These are phyloP conservation scores for Drosophila silvestris DNA, from an alignment of 2,888 invertebrate genomes.

Conservation along the genomic window DNA sequence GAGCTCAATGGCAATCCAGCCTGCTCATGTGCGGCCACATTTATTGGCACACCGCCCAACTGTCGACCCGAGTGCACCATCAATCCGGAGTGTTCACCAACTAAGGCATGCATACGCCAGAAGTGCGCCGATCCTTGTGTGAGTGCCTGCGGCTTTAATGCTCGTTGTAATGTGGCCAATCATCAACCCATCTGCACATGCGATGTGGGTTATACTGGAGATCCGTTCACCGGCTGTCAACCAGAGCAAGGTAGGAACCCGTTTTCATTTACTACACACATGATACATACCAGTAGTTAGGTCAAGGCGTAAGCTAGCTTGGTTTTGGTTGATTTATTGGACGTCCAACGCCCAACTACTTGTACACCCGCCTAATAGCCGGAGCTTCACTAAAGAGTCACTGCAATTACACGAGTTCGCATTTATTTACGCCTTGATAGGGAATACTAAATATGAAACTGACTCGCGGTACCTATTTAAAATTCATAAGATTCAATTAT, in stretches of 20 bases:
- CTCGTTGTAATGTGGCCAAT: conserved; percentile 87
- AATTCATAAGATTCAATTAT: not conserved
- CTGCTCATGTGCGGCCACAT: conserved; percentile 88
- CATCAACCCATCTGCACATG: conserved; percentile 87
- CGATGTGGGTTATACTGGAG: conserved; percentile 87
- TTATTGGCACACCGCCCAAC: conserved; percentile 88
- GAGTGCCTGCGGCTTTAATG: conserved; percentile 89
- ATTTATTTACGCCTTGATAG: conserved; percentile 63
- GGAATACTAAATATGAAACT: conserved; percentile 58
- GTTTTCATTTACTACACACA: conserved; percentile 40
- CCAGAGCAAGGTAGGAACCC: conserved; percentile 85
- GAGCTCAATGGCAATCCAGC: conserved; percentile 86
- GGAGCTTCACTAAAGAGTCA: conserved; percentile 32
- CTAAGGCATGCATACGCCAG: conserved; percentile 86
- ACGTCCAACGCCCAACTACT: conserved; percentile 22
- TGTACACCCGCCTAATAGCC: conserved; percentile 36
- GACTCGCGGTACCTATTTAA: conserved; percentile 13
- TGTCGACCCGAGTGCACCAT: conserved; percentile 89
- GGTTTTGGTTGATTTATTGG: conserved; percentile 86
- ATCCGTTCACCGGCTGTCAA: conserved; percentile 88
- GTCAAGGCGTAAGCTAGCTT: conserved; percentile 72
- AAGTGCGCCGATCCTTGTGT: conserved; percentile 88
- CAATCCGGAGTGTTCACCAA: conserved; percentile 86
- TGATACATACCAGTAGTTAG: conserved; percentile 53
- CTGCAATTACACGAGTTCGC: conserved; percentile 33